Evolutionary conservation across 1,140 invertebrate genomes (phyloP), one percentile per base, ranked within the genome.

Genomic region (Drosophila novamexicana): DNA sequence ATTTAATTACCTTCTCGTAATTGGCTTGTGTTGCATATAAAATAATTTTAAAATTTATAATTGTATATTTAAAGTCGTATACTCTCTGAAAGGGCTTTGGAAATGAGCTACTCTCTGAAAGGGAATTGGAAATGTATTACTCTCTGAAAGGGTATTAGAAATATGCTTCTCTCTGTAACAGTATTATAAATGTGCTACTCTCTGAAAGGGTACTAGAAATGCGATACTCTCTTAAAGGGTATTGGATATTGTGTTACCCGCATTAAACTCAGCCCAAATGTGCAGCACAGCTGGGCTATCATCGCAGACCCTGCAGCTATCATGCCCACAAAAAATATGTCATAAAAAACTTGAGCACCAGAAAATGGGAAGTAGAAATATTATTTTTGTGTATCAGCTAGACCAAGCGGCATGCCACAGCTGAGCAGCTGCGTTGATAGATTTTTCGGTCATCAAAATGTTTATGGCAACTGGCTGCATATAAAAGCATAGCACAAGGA

Each of bases 381-480:
- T 2, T 22, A 22, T 22, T 22, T 22, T 22, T 1, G 22, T 29
- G 22, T 14, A 29, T 9, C 40, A 63, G 37, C 61, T 36, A 40
- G 40, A 42, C 5, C 12, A 14, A 7, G n/a, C n/a, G 16, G 36
- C 62, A 50, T 34, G 14, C 16, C 7, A 5, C 14, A 29, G 22
- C 22, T 22, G 22, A 22, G 22, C 53, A 67, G 64, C 64, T 67
- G 54, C 44, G 49, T 44, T 37, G 39, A 70, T 68, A 58, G 65
- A 59, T 52, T 52, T 61, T 61, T 59, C 37, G 36, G 36, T 22
- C 65, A 63, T 70, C 42, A 64, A 65, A 47, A 18, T 56, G 50
- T 69, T 62, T 50, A 61, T 61, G 29, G 45, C 53, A 42, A 32
- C 10, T 22, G 14, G 32, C 16, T 29, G n/a, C 47, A 53, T 29